Evolutionary conservation across 2,113 vertebrate genomes (phyloP), one percentile per base, ranked within the genome.

Genomic region (Peromyscus maniculatus): DNA sequence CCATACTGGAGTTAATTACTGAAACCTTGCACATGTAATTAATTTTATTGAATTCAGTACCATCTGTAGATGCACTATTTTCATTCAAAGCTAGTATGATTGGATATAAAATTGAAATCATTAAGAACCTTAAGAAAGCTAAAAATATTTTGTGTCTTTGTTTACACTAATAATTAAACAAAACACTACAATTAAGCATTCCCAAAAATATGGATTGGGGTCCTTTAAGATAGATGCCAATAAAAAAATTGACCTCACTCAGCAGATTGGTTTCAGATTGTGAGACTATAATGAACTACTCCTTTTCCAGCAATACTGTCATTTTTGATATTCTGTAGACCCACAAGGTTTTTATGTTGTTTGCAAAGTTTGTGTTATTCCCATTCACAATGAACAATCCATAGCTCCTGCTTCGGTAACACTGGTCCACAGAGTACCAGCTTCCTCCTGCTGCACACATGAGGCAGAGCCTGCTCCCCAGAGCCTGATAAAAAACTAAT

Each of bases 11-110:
- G 98, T 99, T 99, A 98, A 98, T 98, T 98, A 98, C 97, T 97
- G 94, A 98, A 95, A 98, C 98, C 62, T 97, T 98, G 97, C 94
- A 98, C 96, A 98, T 97, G 96, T 96, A 99, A 98, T 98, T 98
- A 98, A 98, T 98, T 98, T 98, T 98, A 97, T 97, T 98, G 97
- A 98, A 98, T 98, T 98, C 98, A 98, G 96, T 98, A 98, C 96
- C 98, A 98, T 99, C 97, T 98, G 98, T 75, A 98, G 89, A 98
- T 89, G 94, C 88, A 98, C 98, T 98, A 96, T 98, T 98, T 98
- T 96, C 80, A 97, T 98, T 98, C 98, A 98, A 97, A 98, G 95
- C 91, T 93, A 79, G 75, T 96, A 74, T 96, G 97, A 98, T 98
- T 98, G 95, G 94, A 94, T 97, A 97, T 91, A 98, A 98, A 98